Conservation (phyloP, 2,888 invertebrate genomes). For the Folsomia candida region DNA sequence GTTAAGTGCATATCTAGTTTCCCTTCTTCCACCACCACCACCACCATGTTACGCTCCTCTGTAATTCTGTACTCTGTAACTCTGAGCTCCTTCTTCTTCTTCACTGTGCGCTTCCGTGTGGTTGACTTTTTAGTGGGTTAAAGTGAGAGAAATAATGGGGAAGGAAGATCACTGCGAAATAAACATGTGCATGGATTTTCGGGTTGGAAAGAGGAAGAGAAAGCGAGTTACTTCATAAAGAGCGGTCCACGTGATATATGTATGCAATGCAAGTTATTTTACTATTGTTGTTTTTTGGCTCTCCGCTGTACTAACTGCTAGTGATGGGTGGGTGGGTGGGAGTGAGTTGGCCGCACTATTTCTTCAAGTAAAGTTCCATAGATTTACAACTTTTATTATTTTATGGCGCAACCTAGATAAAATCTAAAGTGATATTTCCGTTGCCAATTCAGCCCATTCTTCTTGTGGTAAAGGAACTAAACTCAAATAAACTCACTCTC, state of each 20-base stretch:
- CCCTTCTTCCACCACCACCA: too few species aligned
- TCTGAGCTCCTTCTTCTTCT: not conserved
- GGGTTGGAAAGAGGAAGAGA: not conserved
- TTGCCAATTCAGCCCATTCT: not conserved
- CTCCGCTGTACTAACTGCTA: not conserved
- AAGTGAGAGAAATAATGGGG: slow-evolving; percentile 12
- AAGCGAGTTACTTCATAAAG: not conserved
- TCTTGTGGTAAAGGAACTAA: too few species aligned
- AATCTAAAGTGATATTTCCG: not conserved
- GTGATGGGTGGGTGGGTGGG: too few species aligned
- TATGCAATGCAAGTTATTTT: not conserved
- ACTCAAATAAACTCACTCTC: too few species aligned
- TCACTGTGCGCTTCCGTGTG: not conserved
- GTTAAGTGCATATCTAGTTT: too few species aligned
- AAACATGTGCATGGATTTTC: slow-evolving; percentile 1
- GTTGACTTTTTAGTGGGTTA: slow-evolving; percentile 13
- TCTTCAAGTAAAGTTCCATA: not conserved
- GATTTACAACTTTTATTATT: not conserved
- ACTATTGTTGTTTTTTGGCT: not conserved
- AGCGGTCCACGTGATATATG: not conserved
- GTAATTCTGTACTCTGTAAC: too few species aligned
- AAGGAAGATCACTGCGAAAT: not conserved
- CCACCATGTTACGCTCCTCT: too few species aligned
- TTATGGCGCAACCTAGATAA: not conserved
- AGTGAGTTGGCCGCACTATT: not conserved